Percentiles rank a stretch among this genome's conserved stretches.
These are phyloP conservation scores for Trachops cirrhosus DNA, from an alignment of 2,797 vertebrate species.

Conservation along the genomic window DNA sequence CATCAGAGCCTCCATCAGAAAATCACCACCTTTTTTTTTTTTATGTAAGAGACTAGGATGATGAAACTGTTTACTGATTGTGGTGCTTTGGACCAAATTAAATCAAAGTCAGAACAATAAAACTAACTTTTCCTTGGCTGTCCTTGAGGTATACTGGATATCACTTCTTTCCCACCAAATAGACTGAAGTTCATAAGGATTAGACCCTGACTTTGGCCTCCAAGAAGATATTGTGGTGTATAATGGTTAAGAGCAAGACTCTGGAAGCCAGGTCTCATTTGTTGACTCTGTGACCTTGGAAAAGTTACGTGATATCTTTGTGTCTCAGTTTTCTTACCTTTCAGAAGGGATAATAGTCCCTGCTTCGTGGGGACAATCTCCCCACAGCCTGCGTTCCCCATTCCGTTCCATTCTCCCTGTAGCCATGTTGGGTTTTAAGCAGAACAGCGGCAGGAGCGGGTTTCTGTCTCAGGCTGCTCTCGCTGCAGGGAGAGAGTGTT, in stretches of 20 bases:
- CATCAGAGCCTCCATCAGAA: constrained; percentile 46
- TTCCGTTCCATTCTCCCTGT: too few species aligned
- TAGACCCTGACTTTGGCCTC: not conserved
- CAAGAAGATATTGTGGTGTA: not conserved
- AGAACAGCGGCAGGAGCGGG: not conserved
- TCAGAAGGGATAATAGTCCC: not conserved
- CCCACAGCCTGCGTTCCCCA: not conserved
- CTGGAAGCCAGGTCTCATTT: not conserved
- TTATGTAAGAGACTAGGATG: not conserved
- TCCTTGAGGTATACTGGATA: not conserved
- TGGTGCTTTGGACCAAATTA: constrained; percentile 18
- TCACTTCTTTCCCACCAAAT: not conserved
- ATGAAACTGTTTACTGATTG: constrained; percentile 43
- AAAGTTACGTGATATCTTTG: not conserved
- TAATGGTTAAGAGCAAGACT: not conserved
- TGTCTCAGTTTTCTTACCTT: not conserved
- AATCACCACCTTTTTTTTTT: not conserved
- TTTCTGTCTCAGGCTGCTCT: not conserved
- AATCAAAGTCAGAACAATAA: constrained; percentile 51
- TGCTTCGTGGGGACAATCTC: not conserved
- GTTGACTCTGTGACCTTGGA: not conserved
- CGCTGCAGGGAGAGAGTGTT: not conserved
- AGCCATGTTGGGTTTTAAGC: not conserved
- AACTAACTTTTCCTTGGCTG: not conserved
- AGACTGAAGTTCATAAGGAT: not conserved